phyloP scores from a whole-genome alignment of 1,140 invertebrate species.

The Heliothis virescens region DNA sequence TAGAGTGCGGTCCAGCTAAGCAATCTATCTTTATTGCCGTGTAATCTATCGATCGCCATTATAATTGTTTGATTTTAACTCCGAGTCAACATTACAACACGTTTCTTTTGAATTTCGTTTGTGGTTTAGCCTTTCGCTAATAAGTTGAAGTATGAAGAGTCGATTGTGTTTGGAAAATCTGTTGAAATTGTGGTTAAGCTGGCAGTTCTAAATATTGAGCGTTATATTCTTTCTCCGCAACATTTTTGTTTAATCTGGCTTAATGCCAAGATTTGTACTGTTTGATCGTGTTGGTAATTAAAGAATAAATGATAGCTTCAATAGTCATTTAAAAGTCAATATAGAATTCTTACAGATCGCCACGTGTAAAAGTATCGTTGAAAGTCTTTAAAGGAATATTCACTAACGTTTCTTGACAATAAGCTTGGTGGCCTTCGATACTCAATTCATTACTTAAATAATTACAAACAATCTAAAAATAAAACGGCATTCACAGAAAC shows the following conservation, averaged over 20 bases:
- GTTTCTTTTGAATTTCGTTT: conserved; percentile 2
- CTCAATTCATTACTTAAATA: too few species aligned
- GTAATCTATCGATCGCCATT: conserved; percentile 39
- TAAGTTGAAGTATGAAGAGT: neutral
- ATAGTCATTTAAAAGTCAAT: too few species aligned
- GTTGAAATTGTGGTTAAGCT: neutral
- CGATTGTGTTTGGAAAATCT: conserved; percentile 1
- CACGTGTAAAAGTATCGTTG: too few species aligned
- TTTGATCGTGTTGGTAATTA: neutral
- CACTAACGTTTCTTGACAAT: too few species aligned
- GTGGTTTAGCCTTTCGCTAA: neutral
- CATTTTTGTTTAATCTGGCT: neutral
- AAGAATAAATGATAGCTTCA: neutral
- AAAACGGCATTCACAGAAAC: too few species aligned
- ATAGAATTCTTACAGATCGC: too few species aligned
- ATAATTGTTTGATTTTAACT: conserved; percentile 38
- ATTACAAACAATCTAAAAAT: too few species aligned
- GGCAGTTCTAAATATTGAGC: neutral
- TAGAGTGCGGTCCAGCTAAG: conserved; percentile 24
- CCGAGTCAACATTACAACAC: conserved; percentile 22
- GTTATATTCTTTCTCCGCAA: neutral
- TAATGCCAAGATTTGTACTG: neutral
- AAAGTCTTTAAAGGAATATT: too few species aligned
- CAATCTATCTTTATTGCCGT: conserved; percentile 46
- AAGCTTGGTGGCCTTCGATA: too few species aligned